Conservation (phyloP, 1,140 invertebrate species). For the Pantala flavescens region DNA sequence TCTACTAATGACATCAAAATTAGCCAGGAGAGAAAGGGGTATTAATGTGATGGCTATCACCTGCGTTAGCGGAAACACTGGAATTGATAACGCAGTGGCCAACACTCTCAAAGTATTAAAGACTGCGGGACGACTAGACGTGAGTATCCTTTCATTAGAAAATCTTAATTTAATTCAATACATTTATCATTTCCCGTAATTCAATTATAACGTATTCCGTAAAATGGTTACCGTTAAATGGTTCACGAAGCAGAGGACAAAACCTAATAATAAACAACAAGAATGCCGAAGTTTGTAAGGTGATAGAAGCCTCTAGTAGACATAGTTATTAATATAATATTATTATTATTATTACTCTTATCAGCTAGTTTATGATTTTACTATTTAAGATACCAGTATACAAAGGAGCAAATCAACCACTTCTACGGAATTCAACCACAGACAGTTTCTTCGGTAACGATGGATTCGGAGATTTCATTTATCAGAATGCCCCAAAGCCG, state of each 20-base stretch:
- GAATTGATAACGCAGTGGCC: slow-evolving; percentile 22
- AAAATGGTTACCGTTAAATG: no score
- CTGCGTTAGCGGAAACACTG: slow-evolving; percentile 26
- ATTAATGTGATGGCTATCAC: slow-evolving; percentile 22
- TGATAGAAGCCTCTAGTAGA: no score
- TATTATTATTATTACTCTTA: no score
- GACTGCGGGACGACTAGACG: not conserved
- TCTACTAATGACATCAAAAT: slow-evolving; percentile 23
- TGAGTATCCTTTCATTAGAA: not conserved
- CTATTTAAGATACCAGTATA: slow-evolving; percentile 42
- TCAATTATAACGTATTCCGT: no score
- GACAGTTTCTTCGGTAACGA: slow-evolving; percentile 36
- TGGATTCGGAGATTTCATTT: slow-evolving; percentile 42
- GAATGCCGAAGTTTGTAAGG: no score
- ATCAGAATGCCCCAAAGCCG: slow-evolving; percentile 23
- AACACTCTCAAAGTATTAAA: slow-evolving; percentile 23
- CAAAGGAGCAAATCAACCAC: slow-evolving; percentile 31
- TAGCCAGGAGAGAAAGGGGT: not conserved
- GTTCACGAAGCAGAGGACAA: no score
- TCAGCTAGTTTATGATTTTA: no score
- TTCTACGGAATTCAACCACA: slow-evolving; percentile 29
- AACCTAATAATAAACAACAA: no score
- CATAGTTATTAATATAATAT: no score
- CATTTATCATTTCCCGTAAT: no score
- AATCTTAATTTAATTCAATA: no score